These are phyloP conservation scores for Vidua macroura DNA, from an alignment of 2,113 vertebrate species.

Conservation along the genomic window DNA sequence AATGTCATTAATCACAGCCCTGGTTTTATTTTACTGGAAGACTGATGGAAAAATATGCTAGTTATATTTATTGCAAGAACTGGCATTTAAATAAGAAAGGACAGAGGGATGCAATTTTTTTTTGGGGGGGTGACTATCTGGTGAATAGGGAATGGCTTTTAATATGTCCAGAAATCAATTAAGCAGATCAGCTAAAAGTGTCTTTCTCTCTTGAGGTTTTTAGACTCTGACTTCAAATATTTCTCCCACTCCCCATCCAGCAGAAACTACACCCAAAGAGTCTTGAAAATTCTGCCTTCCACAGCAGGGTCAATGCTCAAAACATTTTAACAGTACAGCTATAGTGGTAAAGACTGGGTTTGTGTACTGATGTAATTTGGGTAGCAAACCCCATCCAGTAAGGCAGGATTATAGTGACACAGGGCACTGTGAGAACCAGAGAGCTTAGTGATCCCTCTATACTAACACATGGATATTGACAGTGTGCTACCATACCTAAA, in stretches of 20 bases:
- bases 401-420: not conserved
- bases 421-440: not conserved
- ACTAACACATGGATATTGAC: not conserved
- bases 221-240: not conserved
- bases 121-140: not conserved
- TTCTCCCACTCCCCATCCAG: not conserved
- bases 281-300: not conserved
- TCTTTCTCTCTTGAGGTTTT: not conserved
- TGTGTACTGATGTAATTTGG: not conserved
- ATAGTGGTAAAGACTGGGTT: not conserved
- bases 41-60: not conserved
- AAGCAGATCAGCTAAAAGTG: not conserved
- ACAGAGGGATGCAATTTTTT: not conserved
- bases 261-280: not conserved
- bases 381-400: not conserved
- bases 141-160: not conserved
- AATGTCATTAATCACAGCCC: not conserved
- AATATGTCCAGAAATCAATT: not conserved
- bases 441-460: not conserved
- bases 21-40: not conserved
- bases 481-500: not conserved
- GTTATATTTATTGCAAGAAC: not conserved
- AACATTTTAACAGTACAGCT: not conserved
- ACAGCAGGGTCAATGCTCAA: accelerated
- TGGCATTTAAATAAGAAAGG: not conserved